Percentiles rank a stretch among this genome's conserved stretches.
Evolutionary conservation across 2,113 vertebrate species (phyloP).

Genomic region (Grus americana): DNA sequence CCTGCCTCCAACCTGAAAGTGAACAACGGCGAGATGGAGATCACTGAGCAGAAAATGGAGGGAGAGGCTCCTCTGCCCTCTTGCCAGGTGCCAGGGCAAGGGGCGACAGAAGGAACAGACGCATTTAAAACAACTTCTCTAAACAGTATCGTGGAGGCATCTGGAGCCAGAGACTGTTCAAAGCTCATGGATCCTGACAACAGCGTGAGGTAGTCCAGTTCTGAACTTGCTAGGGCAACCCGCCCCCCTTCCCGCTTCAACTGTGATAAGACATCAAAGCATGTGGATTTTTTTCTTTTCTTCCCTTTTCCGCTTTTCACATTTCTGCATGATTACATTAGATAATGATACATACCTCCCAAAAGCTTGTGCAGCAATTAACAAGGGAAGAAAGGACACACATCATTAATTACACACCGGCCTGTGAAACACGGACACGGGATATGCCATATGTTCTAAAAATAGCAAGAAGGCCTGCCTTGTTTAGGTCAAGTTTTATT

Average conservation of each 20-base stretch:
- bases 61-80: slow-evolving; percentile 51
- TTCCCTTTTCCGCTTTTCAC: not conserved
- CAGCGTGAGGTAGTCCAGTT: not conserved
- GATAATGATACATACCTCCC: not conserved
- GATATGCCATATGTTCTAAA: not conserved
- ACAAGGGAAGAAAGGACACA: not conserved
- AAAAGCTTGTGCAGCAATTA: slow-evolving; percentile 32
- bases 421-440: not conserved
- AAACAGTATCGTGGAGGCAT: not conserved
- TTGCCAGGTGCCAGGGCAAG: slow-evolving; percentile 35
- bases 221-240: not conserved
- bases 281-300: not conserved
- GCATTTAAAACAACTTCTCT: not conserved
- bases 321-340: slow-evolving; percentile 17
- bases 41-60: slow-evolving; percentile 43
- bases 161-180: not conserved
- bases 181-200: not conserved
- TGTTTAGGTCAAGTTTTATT: slow-evolving; percentile 32
- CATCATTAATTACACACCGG: not conserved
- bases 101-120: not conserved
- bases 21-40: not conserved
- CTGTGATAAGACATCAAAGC: not conserved
- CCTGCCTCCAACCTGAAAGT: slow-evolving; percentile 39
- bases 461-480: not conserved
- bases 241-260: accelerated